Evolutionary conservation across 2,113 vertebrate genomes (phyloP).

Genomic region (Furnarius figulus): DNA sequence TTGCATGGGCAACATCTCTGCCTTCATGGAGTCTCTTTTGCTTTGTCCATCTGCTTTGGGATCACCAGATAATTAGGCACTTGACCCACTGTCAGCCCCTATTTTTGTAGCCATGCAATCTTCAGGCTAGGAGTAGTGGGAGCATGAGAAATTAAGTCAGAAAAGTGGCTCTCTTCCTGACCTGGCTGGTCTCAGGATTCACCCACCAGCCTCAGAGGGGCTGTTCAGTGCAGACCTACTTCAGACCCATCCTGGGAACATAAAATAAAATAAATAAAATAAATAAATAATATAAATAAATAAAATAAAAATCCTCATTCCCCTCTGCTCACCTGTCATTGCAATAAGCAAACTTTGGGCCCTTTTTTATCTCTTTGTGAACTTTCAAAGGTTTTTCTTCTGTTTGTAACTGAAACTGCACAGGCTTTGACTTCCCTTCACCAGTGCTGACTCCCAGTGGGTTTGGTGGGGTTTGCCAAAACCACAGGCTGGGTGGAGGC

Average conservation of each 20-base stretch:
- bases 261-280: not conserved
- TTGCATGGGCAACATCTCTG: not conserved
- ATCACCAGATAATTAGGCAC: not conserved
- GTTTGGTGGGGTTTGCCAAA: not conserved
- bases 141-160: not conserved
- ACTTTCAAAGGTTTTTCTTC: not conserved
- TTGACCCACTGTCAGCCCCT: rapidly evolving
- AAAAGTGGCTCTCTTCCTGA: not conserved
- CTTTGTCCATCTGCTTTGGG: not conserved
- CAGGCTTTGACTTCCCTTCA: not conserved
- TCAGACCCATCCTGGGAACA: not conserved
- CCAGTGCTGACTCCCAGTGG: not conserved
- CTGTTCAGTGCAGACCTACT: not conserved
- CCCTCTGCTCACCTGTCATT: not conserved
- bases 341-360: not conserved
- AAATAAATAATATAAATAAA: not conserved
- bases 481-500: not conserved
- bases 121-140: not conserved
- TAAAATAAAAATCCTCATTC: not conserved
- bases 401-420: not conserved
- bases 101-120: not conserved
- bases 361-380: not conserved
- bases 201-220: not conserved
- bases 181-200: not conserved
- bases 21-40: not conserved